phyloP scores from a whole-genome alignment of 2,113 vertebrate genomes.

The Bos indicus region DNA sequence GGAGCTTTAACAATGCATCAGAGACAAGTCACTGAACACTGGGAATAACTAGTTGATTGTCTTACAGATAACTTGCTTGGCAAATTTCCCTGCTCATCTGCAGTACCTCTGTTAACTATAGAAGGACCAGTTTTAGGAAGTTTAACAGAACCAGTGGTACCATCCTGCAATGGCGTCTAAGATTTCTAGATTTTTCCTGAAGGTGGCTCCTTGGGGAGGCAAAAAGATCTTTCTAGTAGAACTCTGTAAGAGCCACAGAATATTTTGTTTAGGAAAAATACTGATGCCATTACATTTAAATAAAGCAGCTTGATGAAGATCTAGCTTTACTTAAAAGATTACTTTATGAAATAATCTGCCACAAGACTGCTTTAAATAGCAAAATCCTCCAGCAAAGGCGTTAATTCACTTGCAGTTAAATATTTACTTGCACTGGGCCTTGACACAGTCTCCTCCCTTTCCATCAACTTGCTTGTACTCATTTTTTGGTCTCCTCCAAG shows the following conservation, averaged over 20 bases:
- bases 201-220: neutral
- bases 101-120: neutral
- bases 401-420: constrained; percentile 7
- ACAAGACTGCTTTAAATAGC: constrained; percentile 30
- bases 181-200: constrained; percentile 23
- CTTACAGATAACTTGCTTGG: neutral
- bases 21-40: neutral
- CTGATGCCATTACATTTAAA: constrained; percentile 1
- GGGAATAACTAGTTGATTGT: neutral
- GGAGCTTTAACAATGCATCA: neutral
- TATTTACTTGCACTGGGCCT: neutral
- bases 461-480: neutral
- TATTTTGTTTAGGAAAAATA: constrained; percentile 15
- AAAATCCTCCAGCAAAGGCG: neutral
- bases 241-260: neutral
- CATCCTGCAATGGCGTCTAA: neutral
- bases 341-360: constrained; percentile 30
- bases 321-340: constrained; percentile 13
- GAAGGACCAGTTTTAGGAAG: neutral
- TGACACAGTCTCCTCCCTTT: neutral
- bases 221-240: neutral
- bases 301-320: neutral
- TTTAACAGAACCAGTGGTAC: neutral
- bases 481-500: neutral
- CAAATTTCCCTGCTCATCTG: constrained; percentile 2